A percentile compares a stretch with the other conserved stretches of the same genome.
These are phyloP conservation scores for Peromyscus leucopus DNA, from an alignment of 2,113 vertebrate species.

Conservation along the genomic window DNA sequence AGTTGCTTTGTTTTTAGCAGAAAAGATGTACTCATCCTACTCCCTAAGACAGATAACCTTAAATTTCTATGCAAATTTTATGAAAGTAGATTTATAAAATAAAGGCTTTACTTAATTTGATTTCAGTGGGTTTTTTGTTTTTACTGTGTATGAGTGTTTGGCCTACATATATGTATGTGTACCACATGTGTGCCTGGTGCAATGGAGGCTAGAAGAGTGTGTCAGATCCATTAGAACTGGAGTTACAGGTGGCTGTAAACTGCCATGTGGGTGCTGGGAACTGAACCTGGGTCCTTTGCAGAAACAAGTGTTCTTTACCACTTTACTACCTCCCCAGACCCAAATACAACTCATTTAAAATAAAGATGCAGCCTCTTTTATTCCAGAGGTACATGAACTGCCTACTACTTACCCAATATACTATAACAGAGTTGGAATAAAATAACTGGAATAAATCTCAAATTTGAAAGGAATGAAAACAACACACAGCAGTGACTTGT, in stretches of 20 bases:
- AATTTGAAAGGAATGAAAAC: not conserved
- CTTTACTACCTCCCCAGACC: not conserved
- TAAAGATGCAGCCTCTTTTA: not conserved
- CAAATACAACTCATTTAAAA: not conserved
- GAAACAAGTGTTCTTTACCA: not conserved
- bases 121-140: not conserved
- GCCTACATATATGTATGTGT: not conserved
- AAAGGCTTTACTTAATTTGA: not conserved
- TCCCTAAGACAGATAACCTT: not conserved
- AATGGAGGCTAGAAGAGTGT: not conserved
- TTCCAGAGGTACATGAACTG: slow-evolving; percentile 9
- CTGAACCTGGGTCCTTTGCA: not conserved
- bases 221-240: not conserved
- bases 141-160: not conserved
- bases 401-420: not conserved
- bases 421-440: not conserved
- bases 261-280: not conserved
- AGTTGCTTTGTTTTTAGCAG: slow-evolving; percentile 13
- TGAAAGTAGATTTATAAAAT: not conserved
- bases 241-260: not conserved
- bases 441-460: slow-evolving; percentile 8
- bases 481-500: not conserved
- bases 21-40: not conserved
- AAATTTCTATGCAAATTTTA: not conserved
- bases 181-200: not conserved